Evolutionary conservation across 2,888 invertebrate species (phyloP), one percentile per base, ranked within the genome.

Genomic region (Fabriciana adippe): DNA sequence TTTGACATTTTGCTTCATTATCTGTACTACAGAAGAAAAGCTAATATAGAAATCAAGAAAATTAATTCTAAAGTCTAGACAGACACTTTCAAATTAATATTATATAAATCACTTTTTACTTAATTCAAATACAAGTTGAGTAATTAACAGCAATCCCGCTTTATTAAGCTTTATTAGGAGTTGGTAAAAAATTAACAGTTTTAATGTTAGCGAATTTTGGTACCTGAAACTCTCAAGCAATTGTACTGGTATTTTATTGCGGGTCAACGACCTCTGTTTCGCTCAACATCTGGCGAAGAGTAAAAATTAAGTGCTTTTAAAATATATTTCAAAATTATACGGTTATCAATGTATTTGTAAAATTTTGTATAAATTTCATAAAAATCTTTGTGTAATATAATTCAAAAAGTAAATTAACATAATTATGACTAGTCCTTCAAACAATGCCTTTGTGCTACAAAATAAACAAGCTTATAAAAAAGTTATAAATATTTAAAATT

Each of bases 261-360:
- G 48, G 72, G 70, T 72, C 73, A 71, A 65, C 67, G 74, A 73
- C 68, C 74, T 68, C 47, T 53, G 61, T 45, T 59, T 64, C 67
- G 56, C 63, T 63, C 56, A 67, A 68, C 70, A 72, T 67, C 70
- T 72, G 55, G 65, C 60, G 48, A 54, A 68, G 55, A 60, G 56
- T 70, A 55, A 60, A 66, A 66, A 55, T 48, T 62, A 41, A 54
- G 62, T 54, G 62, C 31, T 66, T 66, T 48, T 54, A 53, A 57
- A 66, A 48, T 48, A 31, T 48, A 41, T 64, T 64, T 50, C 48
- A 41, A 62, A 63, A 63, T 47, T 45, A 50, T 35, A 14, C 21
- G 51, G 50, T 51, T 59, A 48, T 59, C 48, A 26, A 47, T 57
- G 26, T 13, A 15, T 21, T 16, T 11, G 3, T 11, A 56, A 56